Base-by-base conservation (phyloP, 2,797 vertebrate species). In the Rhinogobio ventralis region DNA sequence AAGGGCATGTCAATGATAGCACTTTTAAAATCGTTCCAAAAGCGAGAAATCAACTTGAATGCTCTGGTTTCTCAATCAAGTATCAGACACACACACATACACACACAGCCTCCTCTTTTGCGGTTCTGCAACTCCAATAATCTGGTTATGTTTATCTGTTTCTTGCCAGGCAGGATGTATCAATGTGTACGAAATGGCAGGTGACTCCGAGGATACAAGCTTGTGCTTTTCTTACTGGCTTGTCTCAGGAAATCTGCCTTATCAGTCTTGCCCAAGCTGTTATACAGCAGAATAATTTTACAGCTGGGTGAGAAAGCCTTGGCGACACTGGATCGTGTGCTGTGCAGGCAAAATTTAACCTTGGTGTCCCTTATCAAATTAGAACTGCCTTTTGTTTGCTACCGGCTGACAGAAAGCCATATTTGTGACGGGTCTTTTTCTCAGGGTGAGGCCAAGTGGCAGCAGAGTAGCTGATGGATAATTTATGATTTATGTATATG, bases 281-380 rank as follows among this genome's bases (percentile, higher is more conserved):
- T 79, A 53, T 53, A 76, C 62, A 66, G 85, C 69, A 79, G 79
- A 85, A 81, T 85, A 68, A 83, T 85, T 88, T 85, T 79, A 83
- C 75, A 89, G 82, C 75, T 57, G 73, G 60, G 78, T 68, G 77
- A 80, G 60, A 51, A 57, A 72, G 81, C 73, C 83, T 79, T 73
- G 30, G 60, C 53, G 49, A 75, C 85, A 76, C 82, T 80, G 75
- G 82, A 85, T 88, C n/a, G 62, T 75, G 55, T 51, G 69, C 64
- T 83, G 82, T 57, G 75, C 66, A 68, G 76, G 82, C 79, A 86
- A 86, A 77, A 45, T 86, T 81, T 79, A 85, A 86, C 82, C 86
- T 88, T 72, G 76, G 67, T 76, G 82, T 85, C 76, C 83, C 79
- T 85, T 77, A 81, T 81, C 85, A 88, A 85, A 88, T 88, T 83